Conservation (phyloP, 2,888 invertebrate genomes). For the Diarsia brunnea region DNA sequence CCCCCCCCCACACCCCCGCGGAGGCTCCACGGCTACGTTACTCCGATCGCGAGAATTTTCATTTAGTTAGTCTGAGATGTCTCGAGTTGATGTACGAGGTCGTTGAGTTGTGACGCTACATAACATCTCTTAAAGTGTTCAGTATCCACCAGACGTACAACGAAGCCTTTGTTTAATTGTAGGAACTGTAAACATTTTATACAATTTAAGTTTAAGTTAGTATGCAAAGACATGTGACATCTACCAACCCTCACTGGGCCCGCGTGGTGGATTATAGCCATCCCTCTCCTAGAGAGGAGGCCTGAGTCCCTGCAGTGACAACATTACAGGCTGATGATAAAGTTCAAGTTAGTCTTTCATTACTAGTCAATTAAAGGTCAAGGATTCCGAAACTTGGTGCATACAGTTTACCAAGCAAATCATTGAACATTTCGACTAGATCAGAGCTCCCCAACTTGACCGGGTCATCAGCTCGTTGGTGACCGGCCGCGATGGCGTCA, state of each 20-base stretch:
- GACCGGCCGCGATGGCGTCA: conserved; percentile 4
- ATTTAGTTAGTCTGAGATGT: conserved; percentile 27
- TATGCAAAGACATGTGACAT: no score
- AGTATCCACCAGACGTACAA: neutral
- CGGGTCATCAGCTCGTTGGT: neutral
- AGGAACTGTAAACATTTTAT: neutral
- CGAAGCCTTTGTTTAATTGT: no score
- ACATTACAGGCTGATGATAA: no score
- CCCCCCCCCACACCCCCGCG: conserved; percentile 27
- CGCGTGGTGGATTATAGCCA: no score
- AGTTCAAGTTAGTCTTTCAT: neutral
- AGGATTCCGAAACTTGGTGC: neutral
- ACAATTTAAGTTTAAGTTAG: neutral
- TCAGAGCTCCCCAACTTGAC: neutral
- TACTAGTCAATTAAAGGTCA: neutral
- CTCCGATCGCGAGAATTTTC: conserved; percentile 50
- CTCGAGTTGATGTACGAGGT: neutral
- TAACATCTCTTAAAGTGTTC: neutral
- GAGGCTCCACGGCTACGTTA: conserved; percentile 34
- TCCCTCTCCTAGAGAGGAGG: no score
- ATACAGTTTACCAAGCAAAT: neutral
- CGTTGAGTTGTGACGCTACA: neutral
- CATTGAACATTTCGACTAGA: neutral
- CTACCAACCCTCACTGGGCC: no score
- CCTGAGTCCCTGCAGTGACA: no score